A percentile compares a stretch with the other conserved stretches of the same genome.
phyloP scores from a whole-genome alignment of 2,113 vertebrate species.

The Madoqua kirkii region DNA sequence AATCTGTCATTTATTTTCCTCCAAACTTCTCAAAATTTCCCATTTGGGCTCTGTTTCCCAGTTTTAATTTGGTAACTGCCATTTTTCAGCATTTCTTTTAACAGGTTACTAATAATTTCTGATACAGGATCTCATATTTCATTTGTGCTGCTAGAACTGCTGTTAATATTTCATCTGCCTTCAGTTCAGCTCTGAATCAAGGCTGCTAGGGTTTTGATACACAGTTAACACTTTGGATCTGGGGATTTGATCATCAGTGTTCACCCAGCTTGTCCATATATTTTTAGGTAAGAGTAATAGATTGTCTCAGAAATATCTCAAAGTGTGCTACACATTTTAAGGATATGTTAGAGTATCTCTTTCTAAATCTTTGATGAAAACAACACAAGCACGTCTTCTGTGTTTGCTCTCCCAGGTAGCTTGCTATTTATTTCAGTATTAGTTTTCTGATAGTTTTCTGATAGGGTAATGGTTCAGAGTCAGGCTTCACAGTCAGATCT shows the following conservation, averaged over 20 bases:
- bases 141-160: slow-evolving; percentile 77
- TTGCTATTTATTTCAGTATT: neutral
- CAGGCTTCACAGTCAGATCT: neutral
- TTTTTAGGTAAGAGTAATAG: slow-evolving; percentile 69
- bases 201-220: slow-evolving; percentile 44
- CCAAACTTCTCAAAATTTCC: slow-evolving; percentile 82
- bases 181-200: slow-evolving; percentile 66
- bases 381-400: neutral
- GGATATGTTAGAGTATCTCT: slow-evolving; percentile 1
- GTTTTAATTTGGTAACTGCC: slow-evolving; percentile 84
- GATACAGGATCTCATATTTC: slow-evolving; percentile 81
- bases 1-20: slow-evolving; percentile 79
- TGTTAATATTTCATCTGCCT: slow-evolving; percentile 85
- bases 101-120: slow-evolving; percentile 84
- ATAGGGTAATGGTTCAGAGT: neutral
- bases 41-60: slow-evolving; percentile 80
- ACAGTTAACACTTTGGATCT: slow-evolving; percentile 68
- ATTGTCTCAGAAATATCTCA: slow-evolving; percentile 41
- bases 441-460: neutral
- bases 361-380: slow-evolving; percentile 27
- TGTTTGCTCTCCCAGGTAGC: neutral
- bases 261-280: slow-evolving; percentile 53
- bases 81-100: slow-evolving; percentile 81
- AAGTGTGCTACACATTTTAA: slow-evolving; percentile 11
- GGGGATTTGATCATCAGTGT: slow-evolving; percentile 54